Percentiles rank a stretch among this genome's conserved stretches.
These are phyloP conservation scores for Eristalis pertinax DNA, from an alignment of 2,888 invertebrate genomes.

Conservation along the genomic window DNA sequence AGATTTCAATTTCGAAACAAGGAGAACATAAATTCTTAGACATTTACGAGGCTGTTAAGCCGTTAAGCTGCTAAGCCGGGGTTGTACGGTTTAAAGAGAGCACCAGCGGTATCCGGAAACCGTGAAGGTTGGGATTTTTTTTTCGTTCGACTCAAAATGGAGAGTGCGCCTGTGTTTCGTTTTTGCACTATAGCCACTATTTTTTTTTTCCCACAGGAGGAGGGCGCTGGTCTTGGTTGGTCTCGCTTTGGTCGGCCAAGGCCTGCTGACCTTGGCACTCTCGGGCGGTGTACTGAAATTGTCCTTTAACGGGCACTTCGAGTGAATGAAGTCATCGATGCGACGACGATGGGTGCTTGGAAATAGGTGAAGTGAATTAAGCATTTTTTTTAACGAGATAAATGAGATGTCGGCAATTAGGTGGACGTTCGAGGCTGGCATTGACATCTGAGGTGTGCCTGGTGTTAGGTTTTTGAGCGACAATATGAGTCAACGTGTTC, in stretches of 20 bases:
- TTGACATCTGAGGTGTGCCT: background rate
- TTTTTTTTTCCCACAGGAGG: background rate
- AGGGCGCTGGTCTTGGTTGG: background rate
- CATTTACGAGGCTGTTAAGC: slow-evolving; percentile 23
- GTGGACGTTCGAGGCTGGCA: background rate
- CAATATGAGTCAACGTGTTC: too few relatives aligned
- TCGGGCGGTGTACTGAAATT: background rate
- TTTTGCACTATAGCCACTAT: background rate
- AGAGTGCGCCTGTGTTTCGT: background rate
- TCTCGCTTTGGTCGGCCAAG: too few relatives aligned
- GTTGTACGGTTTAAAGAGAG: background rate
- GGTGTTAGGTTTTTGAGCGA: background rate
- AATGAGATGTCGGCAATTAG: background rate
- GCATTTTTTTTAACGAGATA: background rate
- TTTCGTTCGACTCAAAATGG: background rate
- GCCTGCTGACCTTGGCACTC: background rate
- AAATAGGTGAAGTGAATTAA: background rate
- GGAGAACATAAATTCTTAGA: slow-evolving; percentile 14
- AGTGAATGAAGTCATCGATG: background rate
- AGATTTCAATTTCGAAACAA: slow-evolving; percentile 15
- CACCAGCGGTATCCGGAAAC: slow-evolving; percentile 14
- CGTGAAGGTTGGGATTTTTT: background rate
- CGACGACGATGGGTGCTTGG: background rate
- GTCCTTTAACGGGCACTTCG: background rate
- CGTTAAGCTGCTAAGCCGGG: slow-evolving; percentile 1